A percentile compares a stretch with the other conserved stretches of the same genome.
phyloP scores from a whole-genome alignment of 2,888 invertebrate genomes.

The Punctoribates punctum region DNA sequence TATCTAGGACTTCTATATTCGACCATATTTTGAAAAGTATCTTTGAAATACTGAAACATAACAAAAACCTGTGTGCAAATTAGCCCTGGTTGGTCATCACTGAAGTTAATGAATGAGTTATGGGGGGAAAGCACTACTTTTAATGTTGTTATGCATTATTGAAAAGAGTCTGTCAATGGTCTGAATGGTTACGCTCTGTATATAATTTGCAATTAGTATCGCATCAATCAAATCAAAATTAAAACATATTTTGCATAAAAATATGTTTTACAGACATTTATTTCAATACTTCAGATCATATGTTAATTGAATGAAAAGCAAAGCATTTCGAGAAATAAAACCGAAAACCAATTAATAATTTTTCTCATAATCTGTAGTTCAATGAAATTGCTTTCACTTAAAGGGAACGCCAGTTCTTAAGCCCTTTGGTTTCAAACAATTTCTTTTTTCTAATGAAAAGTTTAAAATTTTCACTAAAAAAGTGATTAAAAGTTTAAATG shows the following conservation, averaged over 20 bases:
- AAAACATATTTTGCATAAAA: neutral
- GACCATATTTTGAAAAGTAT: too few relatives aligned
- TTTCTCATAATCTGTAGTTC: neutral
- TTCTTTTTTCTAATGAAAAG: too few relatives aligned
- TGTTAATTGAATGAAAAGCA: neutral
- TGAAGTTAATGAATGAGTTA: too few relatives aligned
- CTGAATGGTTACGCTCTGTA: slow-evolving; percentile 24
- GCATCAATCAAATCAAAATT: slow-evolving; percentile 10
- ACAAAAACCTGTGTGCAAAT: too few relatives aligned
- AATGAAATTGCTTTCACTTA: neutral
- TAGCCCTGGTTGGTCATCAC: too few relatives aligned
- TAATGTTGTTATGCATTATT: neutral
- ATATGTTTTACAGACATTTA: neutral
- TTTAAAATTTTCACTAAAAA: too few relatives aligned
- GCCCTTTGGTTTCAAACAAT: too few relatives aligned
- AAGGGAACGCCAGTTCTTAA: too few relatives aligned
- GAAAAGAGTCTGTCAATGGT: neutral
- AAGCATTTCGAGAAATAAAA: too few relatives aligned
- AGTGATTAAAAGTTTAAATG: too few relatives aligned
- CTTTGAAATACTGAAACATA: too few relatives aligned
- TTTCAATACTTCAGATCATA: neutral
- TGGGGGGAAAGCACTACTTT: neutral
- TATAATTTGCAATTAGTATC: slow-evolving; percentile 16
- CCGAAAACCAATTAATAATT: neutral
- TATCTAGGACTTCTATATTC: too few relatives aligned